Percentiles rank a stretch among this genome's conserved stretches.
These are phyloP conservation scores for Tricholaema leucomelas DNA, from an alignment of 2,113 vertebrate species.

Conservation along the genomic window DNA sequence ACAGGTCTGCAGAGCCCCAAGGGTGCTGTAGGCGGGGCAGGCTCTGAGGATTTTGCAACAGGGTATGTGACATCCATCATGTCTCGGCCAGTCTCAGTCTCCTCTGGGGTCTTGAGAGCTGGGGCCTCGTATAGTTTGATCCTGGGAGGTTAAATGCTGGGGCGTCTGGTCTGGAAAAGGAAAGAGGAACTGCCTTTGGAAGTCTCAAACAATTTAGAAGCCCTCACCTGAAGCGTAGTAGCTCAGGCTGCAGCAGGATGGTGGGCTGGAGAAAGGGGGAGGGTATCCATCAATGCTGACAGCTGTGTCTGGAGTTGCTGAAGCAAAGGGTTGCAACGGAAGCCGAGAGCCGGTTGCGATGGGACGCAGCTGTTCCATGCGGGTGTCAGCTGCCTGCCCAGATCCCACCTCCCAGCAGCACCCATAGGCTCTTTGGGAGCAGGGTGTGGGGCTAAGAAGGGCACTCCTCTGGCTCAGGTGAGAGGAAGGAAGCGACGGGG, in stretches of 20 bases:
- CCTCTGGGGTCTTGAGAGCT: neutral
- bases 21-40: neutral
- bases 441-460: fast-evolving
- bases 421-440: neutral
- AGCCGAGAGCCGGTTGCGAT: neutral
- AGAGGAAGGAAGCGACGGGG: slow-evolving; percentile 34
- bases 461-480: neutral
- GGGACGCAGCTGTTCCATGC: neutral
- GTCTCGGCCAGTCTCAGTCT: neutral
- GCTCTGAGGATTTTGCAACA: neutral
- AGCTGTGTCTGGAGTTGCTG: neutral
- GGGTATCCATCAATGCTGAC: neutral
- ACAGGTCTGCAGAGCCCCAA: too few relatives aligned
- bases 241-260: neutral
- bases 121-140: neutral
- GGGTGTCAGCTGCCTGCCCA: neutral
- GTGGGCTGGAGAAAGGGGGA: neutral
- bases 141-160: neutral
- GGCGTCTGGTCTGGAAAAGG: neutral
- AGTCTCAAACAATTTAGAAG: too few relatives aligned
- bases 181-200: neutral
- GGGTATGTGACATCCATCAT: neutral
- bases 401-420: neutral
- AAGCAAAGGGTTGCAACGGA: neutral
- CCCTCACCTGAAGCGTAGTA: too few relatives aligned